Evolutionary conservation across 2,888 invertebrate genomes (phyloP), one percentile per base, ranked within the genome.

Genomic region (Crossocerus cetratus): DNA sequence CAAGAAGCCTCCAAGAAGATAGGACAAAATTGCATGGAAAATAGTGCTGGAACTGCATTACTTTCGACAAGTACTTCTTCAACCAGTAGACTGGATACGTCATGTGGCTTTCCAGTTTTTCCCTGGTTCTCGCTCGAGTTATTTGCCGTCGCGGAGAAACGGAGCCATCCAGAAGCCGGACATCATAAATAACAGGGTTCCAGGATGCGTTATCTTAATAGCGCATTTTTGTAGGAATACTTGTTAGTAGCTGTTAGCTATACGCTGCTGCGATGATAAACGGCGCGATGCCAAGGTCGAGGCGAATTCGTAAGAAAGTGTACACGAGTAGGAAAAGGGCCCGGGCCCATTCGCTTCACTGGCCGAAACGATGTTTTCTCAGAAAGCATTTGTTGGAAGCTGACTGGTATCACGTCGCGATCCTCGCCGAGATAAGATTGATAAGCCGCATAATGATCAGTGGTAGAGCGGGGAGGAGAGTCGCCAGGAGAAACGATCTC

Each of bases 161-260:
- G 55, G 18, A 21, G 55, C 55, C 20, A 22, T 21, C 22, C 14
- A 14, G 55, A 5, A 22, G 55, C 55, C 20, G 55, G 22, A 55
- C 22, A 55, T 55, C 55, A 57, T 68, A 71, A 68, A 71, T 63
- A 14, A 57, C 32, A 32, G 42, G n/a, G 23, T 53, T 42, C 49
- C 53, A 44, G 53, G 23, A 54, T 13, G 62, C 58, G 61, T 68
- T 68, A 63, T 71, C 63, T 70, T 71, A 71, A 67, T 62, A 70
- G 60, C 53, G 44, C 20, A 68, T 71, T 68, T 71, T 68, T 58
- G 57, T 23, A 53, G 44, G 43, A 45, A 45, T 55, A 58, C 58
- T 54, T 53, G 53, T 16, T 65, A 56, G 65, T 42, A 53, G 32
- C 32, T 11, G 49, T 42, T 59, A 54, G 32, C 32, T 54, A 14